Evolutionary conservation across 2,888 invertebrate genomes (phyloP).

Genomic region (Cheilosia variabilis): DNA sequence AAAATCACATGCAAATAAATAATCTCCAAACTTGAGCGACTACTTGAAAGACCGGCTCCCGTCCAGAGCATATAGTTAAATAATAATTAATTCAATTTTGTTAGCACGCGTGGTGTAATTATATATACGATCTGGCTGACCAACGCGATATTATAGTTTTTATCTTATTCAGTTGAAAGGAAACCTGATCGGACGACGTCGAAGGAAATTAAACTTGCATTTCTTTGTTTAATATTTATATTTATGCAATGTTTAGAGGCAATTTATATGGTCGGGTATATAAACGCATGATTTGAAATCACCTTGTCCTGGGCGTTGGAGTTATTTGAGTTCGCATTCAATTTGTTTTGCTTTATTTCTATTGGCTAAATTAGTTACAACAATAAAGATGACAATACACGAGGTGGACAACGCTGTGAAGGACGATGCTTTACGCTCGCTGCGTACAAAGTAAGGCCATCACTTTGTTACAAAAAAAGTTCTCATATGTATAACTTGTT

Average conservation of each 20-base stretch:
- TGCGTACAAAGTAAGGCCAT: too few species aligned
- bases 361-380: too few species aligned
- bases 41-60: constrained; percentile 47
- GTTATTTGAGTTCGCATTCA: too few species aligned
- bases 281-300: background rate
- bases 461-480: too few species aligned
- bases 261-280: background rate
- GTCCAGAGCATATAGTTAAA: background rate
- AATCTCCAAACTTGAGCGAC: constrained; percentile 7
- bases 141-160: background rate
- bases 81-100: constrained; percentile 52
- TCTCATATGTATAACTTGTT: too few species aligned
- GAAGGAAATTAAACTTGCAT: constrained; percentile 18
- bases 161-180: background rate
- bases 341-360: too few species aligned
- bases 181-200: constrained; percentile 18
- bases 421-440: too few species aligned
- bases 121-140: background rate
- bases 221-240: constrained; percentile 11
- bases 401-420: too few species aligned
- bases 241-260: background rate
- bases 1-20: constrained; percentile 52
- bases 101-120: constrained; percentile 39
- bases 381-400: too few species aligned
- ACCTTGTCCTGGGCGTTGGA: too few species aligned